phyloP scores from a whole-genome alignment of 2,888 invertebrate genomes.

The Epinotia ramella region DNA sequence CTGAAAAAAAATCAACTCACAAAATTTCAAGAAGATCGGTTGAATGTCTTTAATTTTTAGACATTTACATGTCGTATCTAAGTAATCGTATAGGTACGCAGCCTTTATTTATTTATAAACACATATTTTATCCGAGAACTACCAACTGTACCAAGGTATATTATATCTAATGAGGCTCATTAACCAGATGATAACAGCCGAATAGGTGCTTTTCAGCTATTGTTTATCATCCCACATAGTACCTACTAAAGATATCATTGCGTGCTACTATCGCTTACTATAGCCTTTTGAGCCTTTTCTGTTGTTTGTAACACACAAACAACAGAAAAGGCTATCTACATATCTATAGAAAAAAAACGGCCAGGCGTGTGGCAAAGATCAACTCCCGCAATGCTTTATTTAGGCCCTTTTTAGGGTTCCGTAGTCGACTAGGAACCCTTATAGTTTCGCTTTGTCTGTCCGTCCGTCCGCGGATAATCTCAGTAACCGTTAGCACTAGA shows the following conservation, averaged over 20 bases:
- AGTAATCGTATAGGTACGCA: neutral
- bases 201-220: slow-evolving; percentile 59
- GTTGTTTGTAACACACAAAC: too few relatives aligned
- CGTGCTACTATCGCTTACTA: slow-evolving; percentile 66
- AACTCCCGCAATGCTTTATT: too few relatives aligned
- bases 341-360: neutral
- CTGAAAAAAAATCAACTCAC: too few relatives aligned
- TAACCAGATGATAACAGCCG: slow-evolving; percentile 25
- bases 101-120: neutral
- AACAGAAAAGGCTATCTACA: too few relatives aligned
- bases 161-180: slow-evolving; percentile 28
- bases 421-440: too few relatives aligned
- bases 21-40: too few relatives aligned
- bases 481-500: too few relatives aligned
- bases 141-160: neutral
- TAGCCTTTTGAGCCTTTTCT: slow-evolving; percentile 53
- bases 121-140: neutral
- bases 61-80: too few relatives aligned
- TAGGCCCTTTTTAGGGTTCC: too few relatives aligned
- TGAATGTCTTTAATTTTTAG: too few relatives aligned
- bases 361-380: neutral
- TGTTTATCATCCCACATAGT: slow-evolving; percentile 63
- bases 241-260: slow-evolving; percentile 70
- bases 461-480: too few relatives aligned
- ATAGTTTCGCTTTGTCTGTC: too few relatives aligned